Evolutionary conservation across 53 echinoderm and acorn worm species (phyloP).

Genomic region (Echinarachnius parma): DNA sequence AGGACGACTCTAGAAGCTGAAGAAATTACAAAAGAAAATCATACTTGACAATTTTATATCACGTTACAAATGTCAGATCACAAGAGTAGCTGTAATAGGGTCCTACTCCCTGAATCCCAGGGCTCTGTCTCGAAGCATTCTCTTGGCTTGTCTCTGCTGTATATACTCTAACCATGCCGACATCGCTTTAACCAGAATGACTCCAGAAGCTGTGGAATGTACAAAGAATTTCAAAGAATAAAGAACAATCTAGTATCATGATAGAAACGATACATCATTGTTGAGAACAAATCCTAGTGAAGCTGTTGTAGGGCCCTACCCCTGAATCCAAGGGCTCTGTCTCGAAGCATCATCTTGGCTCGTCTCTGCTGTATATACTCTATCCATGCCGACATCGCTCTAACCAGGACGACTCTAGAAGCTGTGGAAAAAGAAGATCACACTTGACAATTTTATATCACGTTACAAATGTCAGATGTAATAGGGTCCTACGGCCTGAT

Average conservation of each 20-base stretch:
- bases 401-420: constrained; percentile 35
- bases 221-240: no score
- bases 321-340: constrained; percentile 25
- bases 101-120: constrained; percentile 20
- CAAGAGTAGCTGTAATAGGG: constrained; percentile 44
- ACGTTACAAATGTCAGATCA: no score
- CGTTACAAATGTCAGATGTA: no score
- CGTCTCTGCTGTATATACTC: constrained; percentile 44
- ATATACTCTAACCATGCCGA: constrained; percentile 61
- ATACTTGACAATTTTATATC: no score
- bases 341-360: constrained; percentile 40
- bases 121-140: constrained; percentile 23
- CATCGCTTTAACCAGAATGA: constrained; percentile 29
- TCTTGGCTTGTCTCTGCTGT: constrained; percentile 44
- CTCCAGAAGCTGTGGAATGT: constrained; percentile 58
- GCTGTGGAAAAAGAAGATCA: no score
- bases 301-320: constrained; percentile 24
- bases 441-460: no score
- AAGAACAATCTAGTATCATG: no score
- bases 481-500: no score
- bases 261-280: no score
- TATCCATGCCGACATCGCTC: constrained; percentile 56
- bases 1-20: constrained; percentile 56
- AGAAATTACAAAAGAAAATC: no score
- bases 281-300: no score